These are phyloP conservation scores for Harpegnathos saltator DNA, from an alignment of 1,140 invertebrate genomes.

Conservation along the genomic window DNA sequence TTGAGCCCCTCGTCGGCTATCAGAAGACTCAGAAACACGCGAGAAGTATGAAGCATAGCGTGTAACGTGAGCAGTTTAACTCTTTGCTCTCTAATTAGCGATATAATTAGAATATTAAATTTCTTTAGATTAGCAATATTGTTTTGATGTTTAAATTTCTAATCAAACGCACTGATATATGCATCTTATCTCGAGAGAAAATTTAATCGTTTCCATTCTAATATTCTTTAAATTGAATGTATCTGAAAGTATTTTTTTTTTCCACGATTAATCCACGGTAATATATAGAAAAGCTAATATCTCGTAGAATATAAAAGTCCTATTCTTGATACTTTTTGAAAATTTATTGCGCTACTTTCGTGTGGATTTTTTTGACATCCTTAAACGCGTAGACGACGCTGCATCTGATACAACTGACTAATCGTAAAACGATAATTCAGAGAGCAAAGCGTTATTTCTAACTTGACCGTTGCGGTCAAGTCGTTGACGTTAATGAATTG, in stretches of 20 bases:
- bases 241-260: no score
- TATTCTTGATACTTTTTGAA: no score
- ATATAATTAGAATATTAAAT: no score
- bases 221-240: no score
- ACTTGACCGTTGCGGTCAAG: background rate
- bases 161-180: no score
- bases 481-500: background rate
- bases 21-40: constrained; percentile 1
- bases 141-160: no score
- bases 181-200: no score
- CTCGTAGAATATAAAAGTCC: no score
- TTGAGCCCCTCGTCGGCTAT: constrained; percentile 25
- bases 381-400: background rate
- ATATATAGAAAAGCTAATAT: no score
- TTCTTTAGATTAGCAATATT: no score
- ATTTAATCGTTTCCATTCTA: no score
- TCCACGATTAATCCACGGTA: no score
- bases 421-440: constrained; percentile 7
- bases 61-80: constrained; percentile 1
- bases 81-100: background rate
- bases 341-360: background rate
- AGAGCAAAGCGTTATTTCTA: background rate
- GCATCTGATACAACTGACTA: background rate
- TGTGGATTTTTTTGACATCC: background rate
- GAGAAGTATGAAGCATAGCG: background rate